Percentiles rank a stretch among this genome's conserved stretches.
These are phyloP conservation scores for Isaurus tuberculatus DNA, from an alignment of 92 coral and sea anemone genomes.

Conservation along the genomic window DNA sequence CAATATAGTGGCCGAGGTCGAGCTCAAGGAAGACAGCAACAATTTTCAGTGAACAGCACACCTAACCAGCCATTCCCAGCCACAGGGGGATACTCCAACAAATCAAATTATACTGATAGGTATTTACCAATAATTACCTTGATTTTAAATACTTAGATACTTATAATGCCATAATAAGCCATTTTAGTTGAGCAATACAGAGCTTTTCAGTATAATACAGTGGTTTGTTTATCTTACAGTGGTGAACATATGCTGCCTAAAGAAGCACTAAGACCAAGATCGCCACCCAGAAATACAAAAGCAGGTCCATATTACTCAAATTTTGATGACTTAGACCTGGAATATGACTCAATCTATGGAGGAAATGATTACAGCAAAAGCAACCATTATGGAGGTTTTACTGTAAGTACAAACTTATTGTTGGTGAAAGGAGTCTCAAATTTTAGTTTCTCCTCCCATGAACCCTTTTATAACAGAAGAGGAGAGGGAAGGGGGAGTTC, in stretches of 20 bases:
- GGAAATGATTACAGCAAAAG: constrained; percentile 10
- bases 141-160: neutral
- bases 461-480: too few species aligned
- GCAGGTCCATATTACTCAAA: constrained; percentile 45
- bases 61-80: constrained; percentile 35
- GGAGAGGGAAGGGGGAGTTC: too few species aligned
- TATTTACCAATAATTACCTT: neutral
- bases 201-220: neutral
- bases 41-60: constrained; percentile 11
- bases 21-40: constrained; percentile 52
- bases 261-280: constrained; percentile 64
- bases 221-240: neutral
- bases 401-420: neutral
- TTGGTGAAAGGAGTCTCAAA: too few species aligned
- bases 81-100: constrained; percentile 8
- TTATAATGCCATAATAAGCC: neutral
- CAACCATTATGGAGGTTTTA: constrained; percentile 4
- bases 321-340: constrained; percentile 38
- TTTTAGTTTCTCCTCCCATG: too few species aligned
- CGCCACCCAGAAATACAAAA: constrained; percentile 53
- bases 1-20: constrained; percentile 55
- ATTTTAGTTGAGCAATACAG: neutral
- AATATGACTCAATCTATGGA: constrained; percentile 57
- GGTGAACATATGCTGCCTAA: constrained; percentile 59
- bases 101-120: neutral